Conservation (phyloP, 2,888 invertebrate genomes). For the Conomelus anceps region DNA sequence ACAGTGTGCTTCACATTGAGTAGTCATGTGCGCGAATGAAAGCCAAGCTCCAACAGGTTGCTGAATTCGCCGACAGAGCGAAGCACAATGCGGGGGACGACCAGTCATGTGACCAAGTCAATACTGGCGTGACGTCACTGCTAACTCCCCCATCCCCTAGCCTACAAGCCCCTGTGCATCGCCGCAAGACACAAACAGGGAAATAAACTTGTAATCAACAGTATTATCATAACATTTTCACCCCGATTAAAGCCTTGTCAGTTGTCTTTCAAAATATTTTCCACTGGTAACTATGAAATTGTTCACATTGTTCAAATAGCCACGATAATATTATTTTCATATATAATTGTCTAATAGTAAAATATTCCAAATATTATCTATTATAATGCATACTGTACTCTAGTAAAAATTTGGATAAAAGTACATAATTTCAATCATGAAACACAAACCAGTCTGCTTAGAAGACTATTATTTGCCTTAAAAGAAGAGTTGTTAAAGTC, state of each 20-base stretch:
- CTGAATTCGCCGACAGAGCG: constrained; percentile 1
- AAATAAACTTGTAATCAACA: constrained; percentile 8
- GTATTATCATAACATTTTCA: constrained; percentile 3
- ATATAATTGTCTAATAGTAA: too few species aligned
- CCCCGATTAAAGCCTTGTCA: neutral
- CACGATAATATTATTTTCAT: too few species aligned
- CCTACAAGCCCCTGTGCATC: neutral
- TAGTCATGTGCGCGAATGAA: neutral
- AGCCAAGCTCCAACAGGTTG: neutral
- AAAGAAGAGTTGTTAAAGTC: too few species aligned
- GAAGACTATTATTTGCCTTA: too few species aligned
- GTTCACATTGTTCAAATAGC: neutral
- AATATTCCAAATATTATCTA: too few species aligned
- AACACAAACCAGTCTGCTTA: too few species aligned
- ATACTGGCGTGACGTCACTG: constrained; percentile 7
- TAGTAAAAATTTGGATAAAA: too few species aligned
- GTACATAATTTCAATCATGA: too few species aligned
- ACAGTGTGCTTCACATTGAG: neutral
- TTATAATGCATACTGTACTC: too few species aligned
- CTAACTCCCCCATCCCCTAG: neutral
- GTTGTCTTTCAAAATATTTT: neutral
- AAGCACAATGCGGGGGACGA: constrained; percentile 4
- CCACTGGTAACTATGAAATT: neutral
- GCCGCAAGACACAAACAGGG: constrained; percentile 5
- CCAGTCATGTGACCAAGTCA: constrained; percentile 2